Evolutionary conservation across 2,113 vertebrate genomes (phyloP).

Genomic region (Cricetomys ansorgei): DNA sequence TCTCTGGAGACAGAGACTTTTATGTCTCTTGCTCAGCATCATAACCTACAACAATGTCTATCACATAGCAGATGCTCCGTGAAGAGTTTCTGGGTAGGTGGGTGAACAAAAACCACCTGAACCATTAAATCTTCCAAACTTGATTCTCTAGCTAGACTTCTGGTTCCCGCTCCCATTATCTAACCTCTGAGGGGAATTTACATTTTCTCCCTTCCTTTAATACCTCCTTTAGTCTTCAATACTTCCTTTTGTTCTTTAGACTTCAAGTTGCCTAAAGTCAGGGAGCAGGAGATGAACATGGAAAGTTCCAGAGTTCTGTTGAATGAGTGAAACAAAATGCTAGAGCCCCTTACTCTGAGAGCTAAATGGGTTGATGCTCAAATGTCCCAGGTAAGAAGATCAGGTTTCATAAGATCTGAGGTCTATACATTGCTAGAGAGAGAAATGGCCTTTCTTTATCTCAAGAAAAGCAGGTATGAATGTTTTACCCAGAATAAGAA

Average conservation of each 20-base stretch:
- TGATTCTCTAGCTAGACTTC: no score
- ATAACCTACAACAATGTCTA: neutral
- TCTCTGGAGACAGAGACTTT: neutral
- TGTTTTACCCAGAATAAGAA: neutral
- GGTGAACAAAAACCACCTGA: neutral
- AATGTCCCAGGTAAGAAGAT: neutral
- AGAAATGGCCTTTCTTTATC: neutral
- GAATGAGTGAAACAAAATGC: neutral
- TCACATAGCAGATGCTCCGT: neutral
- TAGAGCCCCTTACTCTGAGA: neutral
- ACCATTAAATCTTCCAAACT: neutral
- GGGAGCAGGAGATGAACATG: neutral
- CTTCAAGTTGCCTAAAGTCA: neutral
- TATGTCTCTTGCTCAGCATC: neutral
- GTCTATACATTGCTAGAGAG: neutral
- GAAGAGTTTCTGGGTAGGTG: neutral
- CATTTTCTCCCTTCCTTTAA: neutral
- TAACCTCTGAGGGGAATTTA: neutral
- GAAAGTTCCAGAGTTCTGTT: neutral
- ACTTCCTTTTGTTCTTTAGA: no score
- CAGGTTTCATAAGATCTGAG: neutral
- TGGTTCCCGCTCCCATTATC: neutral
- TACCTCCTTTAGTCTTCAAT: neutral
- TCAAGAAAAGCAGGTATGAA: neutral
- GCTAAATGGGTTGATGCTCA: neutral